These are phyloP conservation scores for Drosophila ezoana DNA, from an alignment of 2,888 invertebrate genomes.

Conservation along the genomic window DNA sequence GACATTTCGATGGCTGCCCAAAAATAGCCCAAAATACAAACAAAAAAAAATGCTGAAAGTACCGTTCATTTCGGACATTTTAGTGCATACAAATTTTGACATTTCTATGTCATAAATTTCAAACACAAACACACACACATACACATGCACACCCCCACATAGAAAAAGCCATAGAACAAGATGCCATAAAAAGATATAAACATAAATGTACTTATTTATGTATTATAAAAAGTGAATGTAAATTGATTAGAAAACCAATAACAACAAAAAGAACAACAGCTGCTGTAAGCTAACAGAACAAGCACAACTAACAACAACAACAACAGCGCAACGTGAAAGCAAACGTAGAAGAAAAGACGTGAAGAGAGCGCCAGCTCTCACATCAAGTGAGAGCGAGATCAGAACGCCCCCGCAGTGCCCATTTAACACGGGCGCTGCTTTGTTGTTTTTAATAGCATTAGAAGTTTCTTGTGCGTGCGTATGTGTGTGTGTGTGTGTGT, in stretches of 20 bases:
- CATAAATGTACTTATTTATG: slow-evolving; percentile 23
- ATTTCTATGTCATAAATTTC: slow-evolving; percentile 73
- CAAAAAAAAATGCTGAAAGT: slow-evolving; percentile 23
- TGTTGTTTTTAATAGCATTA: slow-evolving; percentile 23
- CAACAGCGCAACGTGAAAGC: slow-evolving; percentile 18
- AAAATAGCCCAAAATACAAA: slow-evolving; percentile 36
- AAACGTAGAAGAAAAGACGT: slow-evolving; percentile 21
- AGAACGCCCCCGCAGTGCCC: slow-evolving; percentile 71
- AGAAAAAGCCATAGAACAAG: slow-evolving; percentile 19
- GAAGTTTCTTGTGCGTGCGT: slow-evolving; percentile 23
- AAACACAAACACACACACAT: slow-evolving; percentile 13
- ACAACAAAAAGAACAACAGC: slow-evolving; percentile 6
- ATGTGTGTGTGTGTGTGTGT: slow-evolving; percentile 23
- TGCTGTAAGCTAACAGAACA: slow-evolving; percentile 6
- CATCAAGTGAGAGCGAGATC: slow-evolving; percentile 32
- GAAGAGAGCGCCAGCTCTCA: slow-evolving; percentile 35
- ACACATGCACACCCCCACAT: slow-evolving; percentile 46
- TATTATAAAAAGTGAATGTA: slow-evolving; percentile 56
- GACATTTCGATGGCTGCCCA: slow-evolving; percentile 31
- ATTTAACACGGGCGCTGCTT: slow-evolving; percentile 7
- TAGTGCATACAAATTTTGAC: slow-evolving; percentile 53
- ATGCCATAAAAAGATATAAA: slow-evolving; percentile 26
- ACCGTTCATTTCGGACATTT: slow-evolving; percentile 32
- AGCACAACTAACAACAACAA: slow-evolving; percentile 2
- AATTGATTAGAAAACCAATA: slow-evolving; percentile 52